phyloP scores from a whole-genome alignment of 2,797 vertebrate species.

The Gymnodraco acuticeps region DNA sequence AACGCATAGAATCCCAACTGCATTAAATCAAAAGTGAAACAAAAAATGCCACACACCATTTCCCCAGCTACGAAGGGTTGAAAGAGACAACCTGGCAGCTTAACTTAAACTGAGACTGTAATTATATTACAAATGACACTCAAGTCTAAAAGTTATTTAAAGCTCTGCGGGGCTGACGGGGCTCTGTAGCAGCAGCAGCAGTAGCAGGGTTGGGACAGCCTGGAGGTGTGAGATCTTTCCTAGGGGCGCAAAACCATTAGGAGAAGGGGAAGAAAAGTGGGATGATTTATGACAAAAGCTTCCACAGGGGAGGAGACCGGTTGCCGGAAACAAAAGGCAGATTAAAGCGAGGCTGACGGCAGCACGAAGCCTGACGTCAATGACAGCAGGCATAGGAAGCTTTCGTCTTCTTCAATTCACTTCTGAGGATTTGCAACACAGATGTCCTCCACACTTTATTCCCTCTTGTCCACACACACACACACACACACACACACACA shows the following conservation, averaged over 20 bases:
- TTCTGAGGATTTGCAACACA: constrained; percentile 28
- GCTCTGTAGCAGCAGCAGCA: constrained; percentile 5
- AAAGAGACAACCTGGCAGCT: constrained; percentile 24
- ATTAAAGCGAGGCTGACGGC: constrained; percentile 53
- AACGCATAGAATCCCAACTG: neutral
- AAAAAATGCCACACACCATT: neutral
- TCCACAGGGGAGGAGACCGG: neutral
- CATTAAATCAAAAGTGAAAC: neutral
- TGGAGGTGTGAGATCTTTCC: constrained; percentile 27
- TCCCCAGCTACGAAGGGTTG: neutral
- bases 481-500: too few species aligned
- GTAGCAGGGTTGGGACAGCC: neutral
- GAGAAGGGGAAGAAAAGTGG: constrained; percentile 26
- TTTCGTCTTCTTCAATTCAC: neutral
- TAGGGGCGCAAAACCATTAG: constrained; percentile 16
- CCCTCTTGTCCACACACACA: neutral
- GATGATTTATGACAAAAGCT: constrained; percentile 50
- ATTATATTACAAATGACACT: constrained; percentile 4
- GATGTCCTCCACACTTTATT: constrained; percentile 46
- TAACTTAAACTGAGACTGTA: neutral
- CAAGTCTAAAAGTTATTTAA: constrained; percentile 10
- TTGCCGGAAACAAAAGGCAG: constrained; percentile 54
- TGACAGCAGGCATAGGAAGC: constrained; percentile 17
- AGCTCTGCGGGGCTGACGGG: constrained; percentile 1
- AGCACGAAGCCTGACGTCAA: constrained; percentile 12